These are phyloP conservation scores for Drosophila tsacasi DNA, from an alignment of 1,140 invertebrate genomes.

Conservation along the genomic window DNA sequence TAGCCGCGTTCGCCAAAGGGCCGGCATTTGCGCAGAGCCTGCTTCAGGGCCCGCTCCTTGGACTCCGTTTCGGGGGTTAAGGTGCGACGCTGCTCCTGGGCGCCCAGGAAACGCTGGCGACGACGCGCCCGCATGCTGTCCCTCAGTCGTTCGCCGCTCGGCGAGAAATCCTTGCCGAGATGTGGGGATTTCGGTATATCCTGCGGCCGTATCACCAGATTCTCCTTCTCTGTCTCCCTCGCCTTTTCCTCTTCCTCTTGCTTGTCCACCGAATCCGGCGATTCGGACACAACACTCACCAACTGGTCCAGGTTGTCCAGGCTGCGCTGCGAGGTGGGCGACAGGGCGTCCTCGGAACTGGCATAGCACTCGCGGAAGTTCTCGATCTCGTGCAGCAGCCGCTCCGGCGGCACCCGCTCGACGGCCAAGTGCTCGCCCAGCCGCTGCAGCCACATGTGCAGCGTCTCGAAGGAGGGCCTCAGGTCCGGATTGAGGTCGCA, in stretches of 20 bases:
- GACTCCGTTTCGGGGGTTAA: slow-evolving; percentile 66
- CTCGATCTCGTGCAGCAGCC: slow-evolving; percentile 90
- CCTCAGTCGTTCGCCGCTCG: slow-evolving; percentile 77
- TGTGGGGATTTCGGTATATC: slow-evolving; percentile 85
- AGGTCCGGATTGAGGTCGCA: slow-evolving; percentile 95
- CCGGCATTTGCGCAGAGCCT: slow-evolving; percentile 69
- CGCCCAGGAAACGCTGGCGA: slow-evolving; percentile 71
- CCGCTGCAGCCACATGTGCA: slow-evolving; percentile 93
- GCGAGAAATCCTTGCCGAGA: slow-evolving; percentile 83
- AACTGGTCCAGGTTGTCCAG: slow-evolving; percentile 66
- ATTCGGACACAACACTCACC: not conserved
- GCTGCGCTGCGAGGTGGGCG: slow-evolving; percentile 77
- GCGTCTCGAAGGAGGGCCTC: slow-evolving; percentile 94
- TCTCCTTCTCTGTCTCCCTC: slow-evolving; percentile 38
- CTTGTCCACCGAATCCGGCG: not conserved
- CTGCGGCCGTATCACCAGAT: slow-evolving; percentile 56
- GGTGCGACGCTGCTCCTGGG: slow-evolving; percentile 57
- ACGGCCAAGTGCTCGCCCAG: slow-evolving; percentile 90
- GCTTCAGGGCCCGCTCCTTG: slow-evolving; percentile 75
- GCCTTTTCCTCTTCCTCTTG: not conserved
- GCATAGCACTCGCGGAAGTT: slow-evolving; percentile 87
- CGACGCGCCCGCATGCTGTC: slow-evolving; percentile 81
- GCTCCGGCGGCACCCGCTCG: slow-evolving; percentile 88
- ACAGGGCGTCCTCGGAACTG: slow-evolving; percentile 76
- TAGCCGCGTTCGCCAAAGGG: slow-evolving; percentile 82